Conservation (phyloP, 2,113 vertebrate species). For the Geococcyx californianus region DNA sequence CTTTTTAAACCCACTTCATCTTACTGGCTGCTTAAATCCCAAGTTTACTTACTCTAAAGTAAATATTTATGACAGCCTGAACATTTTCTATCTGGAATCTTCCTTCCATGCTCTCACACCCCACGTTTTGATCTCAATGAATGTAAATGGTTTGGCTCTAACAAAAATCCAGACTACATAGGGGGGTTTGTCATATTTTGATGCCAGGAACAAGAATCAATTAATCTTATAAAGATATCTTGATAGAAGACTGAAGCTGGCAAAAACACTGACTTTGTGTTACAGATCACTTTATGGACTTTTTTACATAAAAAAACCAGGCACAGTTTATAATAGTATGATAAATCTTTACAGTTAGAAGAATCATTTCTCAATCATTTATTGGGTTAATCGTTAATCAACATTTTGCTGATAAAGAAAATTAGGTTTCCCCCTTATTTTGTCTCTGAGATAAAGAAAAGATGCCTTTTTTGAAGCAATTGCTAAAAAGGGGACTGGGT, state of each 20-base stretch:
- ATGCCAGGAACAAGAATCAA: conserved; percentile 10
- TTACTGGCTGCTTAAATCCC: not conserved
- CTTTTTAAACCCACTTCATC: not conserved
- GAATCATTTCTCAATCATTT: not conserved
- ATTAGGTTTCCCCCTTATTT: not conserved
- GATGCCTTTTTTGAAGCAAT: not conserved
- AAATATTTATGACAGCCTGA: not conserved
- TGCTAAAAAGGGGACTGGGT: not conserved
- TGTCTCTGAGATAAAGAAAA: not conserved
- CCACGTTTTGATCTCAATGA: not conserved
- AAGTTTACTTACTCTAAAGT: not conserved
- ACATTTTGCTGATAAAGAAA: not conserved
- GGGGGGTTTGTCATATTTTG: not conserved
- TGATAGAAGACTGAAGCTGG: not conserved
- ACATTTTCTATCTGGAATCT: not conserved
- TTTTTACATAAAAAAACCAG: not conserved
- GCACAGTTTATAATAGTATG: not conserved
- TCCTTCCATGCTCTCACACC: not conserved
- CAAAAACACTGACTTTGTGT: not conserved
- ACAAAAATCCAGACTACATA: not conserved
- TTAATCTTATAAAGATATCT: not conserved
- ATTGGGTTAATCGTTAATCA: not conserved
- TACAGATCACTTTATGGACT: not conserved
- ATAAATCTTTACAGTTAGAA: not conserved
- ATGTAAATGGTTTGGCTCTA: not conserved